Percentiles rank a stretch among this genome's conserved stretches.
These are phyloP conservation scores for Megalopta genalis DNA, from an alignment of 1,140 invertebrate genomes.

Conservation along the genomic window DNA sequence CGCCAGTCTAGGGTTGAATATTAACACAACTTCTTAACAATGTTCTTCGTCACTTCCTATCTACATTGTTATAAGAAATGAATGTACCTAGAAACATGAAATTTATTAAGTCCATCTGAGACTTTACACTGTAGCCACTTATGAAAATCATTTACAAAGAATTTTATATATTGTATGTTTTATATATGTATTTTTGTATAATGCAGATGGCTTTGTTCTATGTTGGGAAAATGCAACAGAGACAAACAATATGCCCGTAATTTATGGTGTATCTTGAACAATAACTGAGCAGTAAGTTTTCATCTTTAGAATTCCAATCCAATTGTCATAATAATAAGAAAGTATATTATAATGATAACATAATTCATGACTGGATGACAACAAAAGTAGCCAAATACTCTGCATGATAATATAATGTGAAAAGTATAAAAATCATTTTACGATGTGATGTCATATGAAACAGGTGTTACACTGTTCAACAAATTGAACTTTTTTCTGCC, in stretches of 20 bases:
- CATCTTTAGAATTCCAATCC: background rate
- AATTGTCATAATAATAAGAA: slow-evolving; percentile 1
- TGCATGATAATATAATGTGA: background rate
- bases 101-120: slow-evolving; percentile 43
- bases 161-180: slow-evolving; percentile 20
- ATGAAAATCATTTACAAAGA: slow-evolving; percentile 42
- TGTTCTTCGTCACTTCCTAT: slow-evolving; percentile 20
- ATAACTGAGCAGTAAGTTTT: slow-evolving; percentile 13
- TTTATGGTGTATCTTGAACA: slow-evolving; percentile 19
- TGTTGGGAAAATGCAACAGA: slow-evolving; percentile 13
- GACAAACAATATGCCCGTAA: background rate
- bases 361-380: slow-evolving; percentile 16
- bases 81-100: slow-evolving; percentile 49
- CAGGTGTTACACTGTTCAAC: background rate
- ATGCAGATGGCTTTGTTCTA: slow-evolving; percentile 13
- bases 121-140: slow-evolving; percentile 41
- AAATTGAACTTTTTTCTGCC: too few relatives aligned
- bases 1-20: background rate
- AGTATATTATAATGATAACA: background rate
- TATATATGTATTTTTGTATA: slow-evolving; percentile 28
- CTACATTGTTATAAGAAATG: slow-evolving; percentile 45
- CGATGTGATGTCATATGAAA: slow-evolving; percentile 10
- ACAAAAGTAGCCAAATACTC: slow-evolving; percentile 17
- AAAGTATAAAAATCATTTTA: slow-evolving; percentile 6
- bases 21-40: slow-evolving; percentile 23